Percentiles rank a stretch among this genome's conserved stretches.
Evolutionary conservation across 2,888 invertebrate genomes (phyloP).

Genomic region (Cataglyphis altisquamis): DNA sequence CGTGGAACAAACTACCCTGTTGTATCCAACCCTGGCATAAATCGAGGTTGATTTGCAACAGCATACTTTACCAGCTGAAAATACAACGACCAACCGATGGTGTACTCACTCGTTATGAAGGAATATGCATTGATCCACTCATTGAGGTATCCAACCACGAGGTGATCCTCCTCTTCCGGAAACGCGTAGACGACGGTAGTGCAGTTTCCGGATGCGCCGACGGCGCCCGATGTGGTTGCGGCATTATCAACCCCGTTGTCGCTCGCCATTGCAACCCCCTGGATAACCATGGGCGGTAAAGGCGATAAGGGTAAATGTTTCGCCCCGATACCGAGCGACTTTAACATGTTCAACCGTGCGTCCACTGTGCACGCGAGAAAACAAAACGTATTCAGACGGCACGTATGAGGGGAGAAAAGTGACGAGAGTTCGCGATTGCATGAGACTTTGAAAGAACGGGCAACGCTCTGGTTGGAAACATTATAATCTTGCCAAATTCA

Average conservation of each 20-base stretch:
- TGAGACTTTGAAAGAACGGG: not conserved
- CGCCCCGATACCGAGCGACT: conserved; percentile 77
- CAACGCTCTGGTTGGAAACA: not conserved
- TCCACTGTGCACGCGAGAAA: conserved; percentile 78
- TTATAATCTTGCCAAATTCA: conserved; percentile 14
- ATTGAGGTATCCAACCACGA: conserved; percentile 89
- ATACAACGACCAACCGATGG: conserved; percentile 28
- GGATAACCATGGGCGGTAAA: conserved; percentile 77
- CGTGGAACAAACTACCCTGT: conserved; percentile 25
- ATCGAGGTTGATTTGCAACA: conserved; percentile 30
- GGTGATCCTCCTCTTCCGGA: conserved; percentile 85
- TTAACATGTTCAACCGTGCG: conserved; percentile 80
- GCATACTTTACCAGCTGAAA: conserved; percentile 51
- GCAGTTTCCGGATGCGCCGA: conserved; percentile 85
- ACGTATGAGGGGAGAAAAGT: not conserved
- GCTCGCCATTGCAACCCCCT: conserved; percentile 77
- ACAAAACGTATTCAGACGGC: conserved; percentile 59
- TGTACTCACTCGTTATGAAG: conserved; percentile 90
- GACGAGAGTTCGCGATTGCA: not conserved
- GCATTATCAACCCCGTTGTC: conserved; percentile 75
- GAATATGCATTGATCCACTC: conserved; percentile 91
- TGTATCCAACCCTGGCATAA: conserved; percentile 36
- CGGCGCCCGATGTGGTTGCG: conserved; percentile 66
- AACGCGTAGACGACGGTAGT: conserved; percentile 87
- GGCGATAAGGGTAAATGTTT: conserved; percentile 77